A percentile compares a stretch with the other conserved stretches of the same genome.
phyloP scores from a whole-genome alignment of 2,113 vertebrate genomes.

The Syrmaticus mikado region DNA sequence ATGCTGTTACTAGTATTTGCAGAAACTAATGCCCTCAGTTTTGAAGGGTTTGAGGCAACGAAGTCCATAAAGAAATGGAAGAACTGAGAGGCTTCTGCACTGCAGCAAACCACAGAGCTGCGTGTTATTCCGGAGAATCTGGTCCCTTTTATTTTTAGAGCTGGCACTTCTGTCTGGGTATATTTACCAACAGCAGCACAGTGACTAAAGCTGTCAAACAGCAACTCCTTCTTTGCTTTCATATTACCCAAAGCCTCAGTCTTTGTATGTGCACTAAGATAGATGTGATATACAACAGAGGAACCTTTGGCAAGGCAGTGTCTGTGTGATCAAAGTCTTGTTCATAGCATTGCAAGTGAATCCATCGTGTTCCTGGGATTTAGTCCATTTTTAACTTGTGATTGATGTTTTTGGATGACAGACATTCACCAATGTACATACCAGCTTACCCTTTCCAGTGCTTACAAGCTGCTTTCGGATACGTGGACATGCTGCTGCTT shows the following conservation, averaged over 20 bases:
- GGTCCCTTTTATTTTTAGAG: background rate
- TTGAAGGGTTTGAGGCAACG: background rate
- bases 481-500: background rate
- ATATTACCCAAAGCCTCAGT: background rate
- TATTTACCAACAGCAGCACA: background rate
- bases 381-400: background rate
- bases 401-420: background rate
- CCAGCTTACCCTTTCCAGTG: background rate
- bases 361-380: background rate
- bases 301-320: background rate
- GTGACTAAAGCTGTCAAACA: background rate
- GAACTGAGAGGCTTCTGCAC: background rate
- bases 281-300: background rate
- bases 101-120: background rate
- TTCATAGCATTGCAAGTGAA: background rate
- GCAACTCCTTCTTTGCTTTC: background rate
- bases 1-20: rapidly evolving
- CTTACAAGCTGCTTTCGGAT: background rate
- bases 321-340: background rate
- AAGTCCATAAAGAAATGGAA: background rate
- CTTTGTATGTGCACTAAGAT: background rate
- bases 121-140: background rate
- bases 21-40: background rate
- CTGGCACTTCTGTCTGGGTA: background rate
- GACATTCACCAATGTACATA: background rate